Percentiles rank a stretch among this genome's conserved stretches.
phyloP scores from a whole-genome alignment of 2,888 invertebrate genomes.

The Escarpia spicata region DNA sequence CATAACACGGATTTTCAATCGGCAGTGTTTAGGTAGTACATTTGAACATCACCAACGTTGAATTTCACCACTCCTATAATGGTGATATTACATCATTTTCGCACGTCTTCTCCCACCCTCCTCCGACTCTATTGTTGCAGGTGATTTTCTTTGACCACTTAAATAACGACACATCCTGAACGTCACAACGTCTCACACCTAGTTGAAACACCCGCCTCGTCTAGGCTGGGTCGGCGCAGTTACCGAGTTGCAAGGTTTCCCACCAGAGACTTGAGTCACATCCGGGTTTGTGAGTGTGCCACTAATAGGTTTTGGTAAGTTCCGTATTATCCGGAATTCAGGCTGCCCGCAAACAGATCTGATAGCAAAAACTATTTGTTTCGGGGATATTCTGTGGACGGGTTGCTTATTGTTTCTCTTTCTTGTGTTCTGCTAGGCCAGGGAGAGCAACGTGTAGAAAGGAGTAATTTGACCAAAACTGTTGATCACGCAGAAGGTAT shows the following conservation, averaged over 20 bases:
- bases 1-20: no score
- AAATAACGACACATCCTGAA: conserved; percentile 1
- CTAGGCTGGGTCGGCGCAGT: neutral
- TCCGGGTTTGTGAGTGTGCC: neutral
- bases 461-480: no score
- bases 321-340: no score
- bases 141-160: neutral
- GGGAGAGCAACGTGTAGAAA: no score
- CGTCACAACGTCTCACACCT: neutral
- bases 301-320: neutral
- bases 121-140: neutral
- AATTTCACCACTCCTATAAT: neutral
- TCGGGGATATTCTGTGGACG: no score
- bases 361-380: no score
- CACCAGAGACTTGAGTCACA: neutral
- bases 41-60: neutral
- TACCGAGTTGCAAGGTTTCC: neutral
- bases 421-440: no score
- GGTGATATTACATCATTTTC: neutral
- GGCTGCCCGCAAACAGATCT: no score
- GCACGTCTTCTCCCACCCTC: neutral
- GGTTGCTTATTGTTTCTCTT: no score
- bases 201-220: neutral
- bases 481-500: no score
- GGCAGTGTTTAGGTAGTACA: no score